Conservation (phyloP, 1,140 invertebrate genomes). For the Eurosta solidaginis region DNA sequence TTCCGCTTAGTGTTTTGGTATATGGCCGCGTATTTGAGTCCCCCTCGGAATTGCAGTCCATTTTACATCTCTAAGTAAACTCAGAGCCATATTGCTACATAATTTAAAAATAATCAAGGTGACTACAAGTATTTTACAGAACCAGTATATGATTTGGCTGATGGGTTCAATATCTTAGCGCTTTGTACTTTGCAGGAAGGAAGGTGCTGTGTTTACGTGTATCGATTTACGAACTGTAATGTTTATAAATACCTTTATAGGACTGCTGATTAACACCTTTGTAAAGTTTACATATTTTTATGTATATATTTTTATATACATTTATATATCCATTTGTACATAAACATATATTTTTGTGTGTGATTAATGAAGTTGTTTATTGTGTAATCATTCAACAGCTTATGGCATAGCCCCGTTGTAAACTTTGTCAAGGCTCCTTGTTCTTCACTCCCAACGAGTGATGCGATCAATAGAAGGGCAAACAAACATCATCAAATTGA, state of each 20-base stretch:
- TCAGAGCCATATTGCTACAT: too few species aligned
- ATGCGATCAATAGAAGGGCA: not conserved
- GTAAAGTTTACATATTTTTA: not conserved
- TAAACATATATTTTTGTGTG: not conserved
- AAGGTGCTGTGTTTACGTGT: not conserved
- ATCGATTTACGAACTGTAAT: not conserved
- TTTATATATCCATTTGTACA: not conserved
- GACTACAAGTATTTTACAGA: not conserved
- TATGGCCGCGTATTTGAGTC: too few species aligned
- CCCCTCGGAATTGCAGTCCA: too few species aligned
- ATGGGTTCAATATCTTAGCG: too few species aligned
- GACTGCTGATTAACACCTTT: not conserved
- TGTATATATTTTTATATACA: not conserved
- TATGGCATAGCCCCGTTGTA: not conserved
- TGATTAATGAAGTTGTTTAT: not conserved
- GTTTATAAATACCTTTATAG: too few species aligned
- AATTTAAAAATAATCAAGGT: too few species aligned
- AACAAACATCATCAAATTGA: not conserved
- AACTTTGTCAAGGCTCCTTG: slow-evolving; percentile 1
- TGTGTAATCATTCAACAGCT: not conserved
- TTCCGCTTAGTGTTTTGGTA: too few species aligned
- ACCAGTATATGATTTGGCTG: too few species aligned
- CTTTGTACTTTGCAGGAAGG: too few species aligned
- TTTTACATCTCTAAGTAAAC: too few species aligned
- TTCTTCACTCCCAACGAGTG: not conserved